These are phyloP conservation scores for Drosophila kanapiae DNA, from an alignment of 1,140 invertebrate species.

Conservation along the genomic window DNA sequence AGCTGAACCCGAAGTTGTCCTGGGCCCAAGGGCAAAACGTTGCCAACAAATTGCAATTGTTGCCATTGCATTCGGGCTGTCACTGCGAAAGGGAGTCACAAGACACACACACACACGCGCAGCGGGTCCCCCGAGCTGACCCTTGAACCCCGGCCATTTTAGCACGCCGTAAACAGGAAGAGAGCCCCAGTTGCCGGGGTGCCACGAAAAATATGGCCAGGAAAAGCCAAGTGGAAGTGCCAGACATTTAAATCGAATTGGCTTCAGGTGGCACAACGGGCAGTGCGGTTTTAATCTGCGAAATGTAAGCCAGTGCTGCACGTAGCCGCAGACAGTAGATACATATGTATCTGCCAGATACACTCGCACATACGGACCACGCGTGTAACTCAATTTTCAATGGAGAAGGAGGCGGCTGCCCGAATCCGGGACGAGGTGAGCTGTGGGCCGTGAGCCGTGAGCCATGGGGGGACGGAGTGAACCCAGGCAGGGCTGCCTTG, in stretches of 20 bases:
- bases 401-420: conserved; percentile 59
- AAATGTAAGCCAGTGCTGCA: conserved; percentile 61
- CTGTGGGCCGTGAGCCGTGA: not conserved
- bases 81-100: conserved; percentile 59
- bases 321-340: conserved; percentile 50
- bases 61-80: conserved; percentile 80
- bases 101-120: conserved; percentile 29
- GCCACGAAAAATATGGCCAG: conserved; percentile 71
- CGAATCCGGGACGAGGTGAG: conserved; percentile 17
- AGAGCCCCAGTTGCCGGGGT: conserved; percentile 31
- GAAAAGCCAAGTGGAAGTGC: conserved; percentile 79
- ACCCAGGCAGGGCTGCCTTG: conserved; percentile 30
- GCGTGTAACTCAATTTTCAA: conserved; percentile 83
- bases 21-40: conserved; percentile 67
- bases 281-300: conserved; percentile 71
- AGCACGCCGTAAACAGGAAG: conserved; percentile 71
- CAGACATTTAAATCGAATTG: conserved; percentile 83
- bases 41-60: conserved; percentile 85
- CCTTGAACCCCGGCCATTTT: conserved; percentile 67
- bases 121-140: conserved; percentile 37
- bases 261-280: conserved; percentile 65
- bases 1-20: conserved; percentile 15
- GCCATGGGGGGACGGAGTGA: conserved; percentile 1
- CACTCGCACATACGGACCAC: conserved; percentile 48
- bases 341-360: conserved; percentile 50